A percentile compares a stretch with the other conserved stretches of the same genome.
Evolutionary conservation across 1,140 invertebrate species (phyloP).

Genomic region (Macrocentrus cingulum): DNA sequence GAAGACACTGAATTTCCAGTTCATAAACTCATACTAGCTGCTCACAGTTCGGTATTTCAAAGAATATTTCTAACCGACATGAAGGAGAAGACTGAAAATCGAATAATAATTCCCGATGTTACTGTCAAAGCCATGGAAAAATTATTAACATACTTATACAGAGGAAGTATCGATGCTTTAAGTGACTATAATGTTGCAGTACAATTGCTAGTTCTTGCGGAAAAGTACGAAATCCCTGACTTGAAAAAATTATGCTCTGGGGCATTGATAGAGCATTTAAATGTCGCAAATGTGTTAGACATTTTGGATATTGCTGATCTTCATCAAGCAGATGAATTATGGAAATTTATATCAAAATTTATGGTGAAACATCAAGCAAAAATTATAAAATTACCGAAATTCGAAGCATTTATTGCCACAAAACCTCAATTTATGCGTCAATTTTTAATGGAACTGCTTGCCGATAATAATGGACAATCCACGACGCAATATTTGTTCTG

Average conservation of each 20-base stretch:
- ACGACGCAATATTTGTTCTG: no score
- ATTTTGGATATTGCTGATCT: conserved; percentile 10
- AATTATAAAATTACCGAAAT: no score
- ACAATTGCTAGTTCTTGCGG: background rate
- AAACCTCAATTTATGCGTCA: no score
- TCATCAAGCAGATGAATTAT: background rate
- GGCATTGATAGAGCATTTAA: conserved; percentile 4
- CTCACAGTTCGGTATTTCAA: conserved; percentile 1
- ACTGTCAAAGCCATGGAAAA: background rate
- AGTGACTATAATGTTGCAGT: background rate
- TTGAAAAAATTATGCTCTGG: background rate
- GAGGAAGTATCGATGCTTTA: background rate
- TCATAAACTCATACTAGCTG: conserved; percentile 9
- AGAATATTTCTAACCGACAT: conserved; percentile 9
- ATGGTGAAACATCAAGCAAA: no score
- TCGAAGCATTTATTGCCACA: no score
- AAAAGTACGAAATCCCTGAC: background rate
- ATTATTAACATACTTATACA: conserved; percentile 7
- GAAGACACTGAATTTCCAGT: background rate
- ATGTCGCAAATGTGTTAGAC: background rate
- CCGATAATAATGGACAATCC: no score
- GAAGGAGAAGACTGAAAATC: conserved; percentile 5
- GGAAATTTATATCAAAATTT: no score
- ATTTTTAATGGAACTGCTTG: no score
- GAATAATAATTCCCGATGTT: conserved; percentile 3